Conservation (phyloP, 1,140 invertebrate genomes). For the Drosophila miranda region DNA sequence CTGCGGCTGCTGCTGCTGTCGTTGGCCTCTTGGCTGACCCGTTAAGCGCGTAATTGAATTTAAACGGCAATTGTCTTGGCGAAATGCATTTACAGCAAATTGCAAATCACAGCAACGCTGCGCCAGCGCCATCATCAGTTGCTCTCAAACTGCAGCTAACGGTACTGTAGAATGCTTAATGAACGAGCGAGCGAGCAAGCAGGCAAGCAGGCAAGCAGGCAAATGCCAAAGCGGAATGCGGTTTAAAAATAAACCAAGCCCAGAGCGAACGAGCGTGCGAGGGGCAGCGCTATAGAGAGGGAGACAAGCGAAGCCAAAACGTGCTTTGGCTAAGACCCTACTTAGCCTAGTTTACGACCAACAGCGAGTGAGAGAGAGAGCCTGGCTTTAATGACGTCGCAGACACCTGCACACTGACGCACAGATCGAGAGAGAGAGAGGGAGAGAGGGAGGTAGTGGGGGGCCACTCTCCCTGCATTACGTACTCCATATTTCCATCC, state of each 20-base stretch:
- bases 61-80: constrained; percentile 62
- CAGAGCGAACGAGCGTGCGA: constrained; percentile 19
- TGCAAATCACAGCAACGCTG: constrained; percentile 29
- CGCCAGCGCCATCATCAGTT: constrained; percentile 15
- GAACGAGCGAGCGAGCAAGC: constrained; percentile 3
- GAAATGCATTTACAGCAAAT: constrained; percentile 47
- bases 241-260: constrained; percentile 77
- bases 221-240: constrained; percentile 66
- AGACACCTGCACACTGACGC: constrained; percentile 42
- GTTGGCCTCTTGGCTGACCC: constrained; percentile 52
- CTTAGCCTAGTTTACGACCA: constrained; percentile 74
- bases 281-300: constrained; percentile 3
- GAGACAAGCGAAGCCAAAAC: constrained; percentile 51
- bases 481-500: not conserved
- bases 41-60: constrained; percentile 74
- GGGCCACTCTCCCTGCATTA: constrained; percentile 3
- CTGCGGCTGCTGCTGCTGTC: constrained; percentile 18
- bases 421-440: not conserved
- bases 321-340: constrained; percentile 77
- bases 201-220: constrained; percentile 18
- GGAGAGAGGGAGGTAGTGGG: not conserved
- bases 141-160: constrained; percentile 60
- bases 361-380: constrained; percentile 36
- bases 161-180: constrained; percentile 47
- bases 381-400: constrained; percentile 51